Percentiles rank a stretch among this genome's conserved stretches.
These are phyloP conservation scores for Tolypeutes matacus DNA, from an alignment of 2,797 vertebrate genomes.

Conservation along the genomic window DNA sequence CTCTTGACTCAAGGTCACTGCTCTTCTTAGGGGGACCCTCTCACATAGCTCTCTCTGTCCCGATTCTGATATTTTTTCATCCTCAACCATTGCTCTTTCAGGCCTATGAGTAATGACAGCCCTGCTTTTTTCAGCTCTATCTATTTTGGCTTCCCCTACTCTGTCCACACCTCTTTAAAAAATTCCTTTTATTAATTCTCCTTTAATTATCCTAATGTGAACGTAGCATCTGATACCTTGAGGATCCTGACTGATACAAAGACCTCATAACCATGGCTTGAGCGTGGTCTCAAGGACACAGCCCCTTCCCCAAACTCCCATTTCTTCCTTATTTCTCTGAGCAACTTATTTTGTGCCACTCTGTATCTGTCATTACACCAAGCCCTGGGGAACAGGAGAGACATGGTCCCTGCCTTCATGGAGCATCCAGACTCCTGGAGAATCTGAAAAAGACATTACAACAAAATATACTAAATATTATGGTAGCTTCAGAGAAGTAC, in stretches of 20 bases:
- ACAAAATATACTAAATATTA: background rate
- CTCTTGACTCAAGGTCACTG: background rate
- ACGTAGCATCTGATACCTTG: background rate
- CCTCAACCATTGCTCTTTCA: accelerated
- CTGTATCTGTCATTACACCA: background rate
- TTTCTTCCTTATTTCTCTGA: background rate
- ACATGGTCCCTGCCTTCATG: no score
- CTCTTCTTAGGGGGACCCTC: no score
- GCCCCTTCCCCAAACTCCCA: background rate
- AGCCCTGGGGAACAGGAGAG: background rate
- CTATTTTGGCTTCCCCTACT: background rate
- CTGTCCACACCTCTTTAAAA: background rate
- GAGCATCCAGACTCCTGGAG: background rate
- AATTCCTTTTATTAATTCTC: background rate
- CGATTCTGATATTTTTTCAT: background rate
- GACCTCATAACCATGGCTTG: background rate
- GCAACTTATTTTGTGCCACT: background rate
- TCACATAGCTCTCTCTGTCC: background rate
- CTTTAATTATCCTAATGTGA: background rate
- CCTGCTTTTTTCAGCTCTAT: background rate
- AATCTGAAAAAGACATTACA: background rate
- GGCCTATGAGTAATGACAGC: background rate
- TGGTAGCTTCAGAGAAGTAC: background rate
- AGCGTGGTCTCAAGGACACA: background rate
- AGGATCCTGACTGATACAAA: background rate